Evolutionary conservation across 2,113 vertebrate species (phyloP), one percentile per base, ranked within the genome.

Genomic region (Amphiprion ocellaris): DNA sequence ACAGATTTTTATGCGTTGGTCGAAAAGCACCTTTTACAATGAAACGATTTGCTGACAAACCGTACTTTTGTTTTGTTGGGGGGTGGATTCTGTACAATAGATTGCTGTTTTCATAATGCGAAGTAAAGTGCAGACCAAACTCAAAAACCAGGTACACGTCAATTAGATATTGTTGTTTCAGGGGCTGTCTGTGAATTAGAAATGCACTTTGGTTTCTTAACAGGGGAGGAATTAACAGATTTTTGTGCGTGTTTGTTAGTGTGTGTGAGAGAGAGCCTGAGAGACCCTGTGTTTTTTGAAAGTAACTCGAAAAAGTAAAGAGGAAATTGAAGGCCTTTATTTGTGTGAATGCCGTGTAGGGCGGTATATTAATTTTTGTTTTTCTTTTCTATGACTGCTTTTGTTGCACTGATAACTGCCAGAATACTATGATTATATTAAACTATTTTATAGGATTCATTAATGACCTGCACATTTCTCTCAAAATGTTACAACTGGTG

Each of bases 321-420:
- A 69, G 63, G 28, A 59, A 80, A 83, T 82, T 84, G 82, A 91
- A 89, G 83, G 83, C 76, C 88, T 87, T 87, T 69, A 24, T 64
- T 44, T 74, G 84, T 84, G 81, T 89, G 84, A 81, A 81, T 90
- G 79, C 75, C 3, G 76, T 71, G 59, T 69, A 58, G 56, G 44
- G 24, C 39, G 12, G 33, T 56, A 68, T 83, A 41, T 84, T 58
- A 78, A 60, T 77, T 88, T 85, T 67, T 81, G 11, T 73, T 83
- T 85, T 81, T 83, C 33, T 89, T 87, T 87, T 84, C 66, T 84
- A 67, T 85, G 72, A 87, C 76, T 85, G 89, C 85, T 93, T 92
- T 78, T 88, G 90, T 94, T 94, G 93, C 93, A 94, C 93, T 93
- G 92, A 93, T 89, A 87, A 84, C 84, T 91, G 88, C 85, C 90